Evolutionary conservation across 2,888 invertebrate species (phyloP).

Genomic region (Patella pellucida): DNA sequence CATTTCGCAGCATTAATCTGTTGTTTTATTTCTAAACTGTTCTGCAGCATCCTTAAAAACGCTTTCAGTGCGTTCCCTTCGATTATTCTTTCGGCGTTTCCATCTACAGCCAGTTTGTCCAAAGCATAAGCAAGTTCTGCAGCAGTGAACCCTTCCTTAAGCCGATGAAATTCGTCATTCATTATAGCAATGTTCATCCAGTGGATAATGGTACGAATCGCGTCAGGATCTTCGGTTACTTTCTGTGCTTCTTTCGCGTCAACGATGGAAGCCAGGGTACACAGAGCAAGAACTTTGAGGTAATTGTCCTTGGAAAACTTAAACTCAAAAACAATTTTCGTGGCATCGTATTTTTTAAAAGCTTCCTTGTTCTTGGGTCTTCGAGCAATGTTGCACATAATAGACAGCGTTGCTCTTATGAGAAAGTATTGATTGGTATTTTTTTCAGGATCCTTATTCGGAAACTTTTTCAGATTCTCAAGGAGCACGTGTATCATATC

Average conservation of each 20-base stretch:
- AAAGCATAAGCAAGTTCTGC: not conserved
- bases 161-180: slow-evolving; percentile 4
- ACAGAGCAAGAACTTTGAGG: slow-evolving; percentile 59
- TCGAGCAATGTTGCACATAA: slow-evolving; percentile 64
- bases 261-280: slow-evolving; percentile 60
- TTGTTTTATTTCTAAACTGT: not conserved
- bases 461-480: not conserved
- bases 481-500: not conserved
- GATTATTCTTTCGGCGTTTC: not conserved
- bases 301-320: slow-evolving; percentile 54
- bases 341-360: slow-evolving; percentile 62
- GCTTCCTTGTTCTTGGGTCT: slow-evolving; percentile 57
- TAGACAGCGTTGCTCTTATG: slow-evolving; percentile 65
- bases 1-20: not conserved
- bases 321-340: slow-evolving; percentile 42
- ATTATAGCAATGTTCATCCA: not conserved
- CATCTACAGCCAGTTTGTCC: slow-evolving; percentile 4
- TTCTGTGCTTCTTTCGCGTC: slow-evolving; percentile 52
- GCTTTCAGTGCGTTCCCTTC: not conserved
- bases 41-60: not conserved
- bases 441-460: not conserved
- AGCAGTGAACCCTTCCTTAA: not conserved
- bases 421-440: slow-evolving; percentile 46
- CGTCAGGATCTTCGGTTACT: not conserved
- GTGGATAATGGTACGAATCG: not conserved